Evolutionary conservation across 2,113 vertebrate species (phyloP).

Genomic region (Oophaga pumilio): DNA sequence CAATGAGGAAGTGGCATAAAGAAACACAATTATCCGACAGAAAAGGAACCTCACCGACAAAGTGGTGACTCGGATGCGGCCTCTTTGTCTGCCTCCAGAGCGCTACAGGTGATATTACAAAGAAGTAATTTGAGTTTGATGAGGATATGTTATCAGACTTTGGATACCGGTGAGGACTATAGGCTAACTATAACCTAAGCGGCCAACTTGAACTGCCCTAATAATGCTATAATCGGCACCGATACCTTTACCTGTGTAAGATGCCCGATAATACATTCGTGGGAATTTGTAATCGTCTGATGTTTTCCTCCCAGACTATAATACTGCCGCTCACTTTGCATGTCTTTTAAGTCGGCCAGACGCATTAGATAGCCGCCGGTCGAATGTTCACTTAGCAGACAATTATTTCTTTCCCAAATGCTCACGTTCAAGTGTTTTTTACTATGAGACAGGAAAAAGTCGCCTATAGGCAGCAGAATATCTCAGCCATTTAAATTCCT

Average conservation of each 20-base stretch:
- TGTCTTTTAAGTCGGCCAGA: not conserved
- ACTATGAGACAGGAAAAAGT: too few relatives aligned
- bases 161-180: not conserved
- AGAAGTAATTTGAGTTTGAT: not conserved
- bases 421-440: too few relatives aligned
- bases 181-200: not conserved
- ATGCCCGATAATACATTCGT: not conserved
- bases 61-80: not conserved
- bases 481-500: too few relatives aligned
- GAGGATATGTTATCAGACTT: not conserved
- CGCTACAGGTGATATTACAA: constrained; percentile 16
- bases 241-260: not conserved
- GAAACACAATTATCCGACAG: constrained; percentile 20
- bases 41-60: constrained; percentile 35
- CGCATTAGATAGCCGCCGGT: too few relatives aligned
- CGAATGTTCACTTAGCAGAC: too few relatives aligned
- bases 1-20: constrained; percentile 59
- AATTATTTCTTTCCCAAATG: too few relatives aligned
- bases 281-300: not conserved
- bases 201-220: not conserved
- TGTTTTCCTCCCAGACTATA: not conserved
- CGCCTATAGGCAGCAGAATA: too few relatives aligned
- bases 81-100: not conserved
- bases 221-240: not conserved
- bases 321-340: not conserved